Percentiles rank a stretch among this genome's conserved stretches.
phyloP scores from a whole-genome alignment of 2,888 invertebrate genomes.

The Amaurobius ferox region DNA sequence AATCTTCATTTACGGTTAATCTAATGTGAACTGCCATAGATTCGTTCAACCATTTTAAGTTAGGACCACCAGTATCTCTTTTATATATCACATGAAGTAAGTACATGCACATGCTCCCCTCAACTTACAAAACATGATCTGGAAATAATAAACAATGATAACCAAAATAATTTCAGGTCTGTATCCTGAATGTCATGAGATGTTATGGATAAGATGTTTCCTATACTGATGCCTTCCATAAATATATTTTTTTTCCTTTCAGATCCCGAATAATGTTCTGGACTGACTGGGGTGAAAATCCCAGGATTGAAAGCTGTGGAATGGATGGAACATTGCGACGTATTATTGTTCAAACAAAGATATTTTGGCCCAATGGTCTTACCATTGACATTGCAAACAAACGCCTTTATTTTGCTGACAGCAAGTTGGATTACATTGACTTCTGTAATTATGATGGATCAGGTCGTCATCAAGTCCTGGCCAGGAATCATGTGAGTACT shows the following conservation, averaged over 20 bases:
- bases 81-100: too few relatives aligned
- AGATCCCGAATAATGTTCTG: slow-evolving; percentile 93
- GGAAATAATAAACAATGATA: too few relatives aligned
- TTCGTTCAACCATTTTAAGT: too few relatives aligned
- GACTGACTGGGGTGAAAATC: slow-evolving; percentile 99
- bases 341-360: slow-evolving; percentile 92
- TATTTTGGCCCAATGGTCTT: slow-evolving; percentile 99
- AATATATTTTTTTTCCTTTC: not conserved
- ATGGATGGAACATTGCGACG: slow-evolving; percentile 94
- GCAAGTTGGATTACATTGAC: slow-evolving; percentile 97
- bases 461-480: slow-evolving; percentile 87
- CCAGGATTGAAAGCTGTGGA: slow-evolving; percentile 94
- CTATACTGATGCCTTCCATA: not conserved
- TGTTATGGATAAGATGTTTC: too few relatives aligned
- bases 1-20: too few relatives aligned
- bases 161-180: too few relatives aligned
- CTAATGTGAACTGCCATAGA: too few relatives aligned
- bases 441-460: slow-evolving; percentile 97
- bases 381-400: slow-evolving; percentile 95
- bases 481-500: slow-evolving; percentile 79
- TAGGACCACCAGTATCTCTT: too few relatives aligned
- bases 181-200: too few relatives aligned
- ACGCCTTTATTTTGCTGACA: slow-evolving; percentile 97
- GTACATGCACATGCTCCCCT: too few relatives aligned
- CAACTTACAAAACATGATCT: too few relatives aligned